Evolutionary conservation across 2,888 invertebrate genomes (phyloP).

Genomic region (Parnassius mnemosyne): DNA sequence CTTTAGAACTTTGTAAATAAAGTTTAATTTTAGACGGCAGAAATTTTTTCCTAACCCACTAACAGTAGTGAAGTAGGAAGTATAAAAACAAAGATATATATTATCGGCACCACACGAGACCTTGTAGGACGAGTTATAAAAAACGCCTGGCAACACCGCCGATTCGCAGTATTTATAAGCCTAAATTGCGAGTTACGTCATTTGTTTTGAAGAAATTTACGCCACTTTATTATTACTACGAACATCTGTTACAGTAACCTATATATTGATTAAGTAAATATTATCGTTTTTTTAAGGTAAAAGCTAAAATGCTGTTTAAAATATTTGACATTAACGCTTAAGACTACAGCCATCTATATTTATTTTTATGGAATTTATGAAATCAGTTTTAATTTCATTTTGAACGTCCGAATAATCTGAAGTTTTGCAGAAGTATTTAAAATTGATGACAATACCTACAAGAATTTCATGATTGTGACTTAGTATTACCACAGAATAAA

Average conservation of each 20-base stretch:
- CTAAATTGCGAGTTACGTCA: slow-evolving; percentile 14
- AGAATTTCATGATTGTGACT: too few relatives aligned
- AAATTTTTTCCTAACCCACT: slow-evolving; percentile 6
- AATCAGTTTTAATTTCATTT: too few relatives aligned
- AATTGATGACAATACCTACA: too few relatives aligned
- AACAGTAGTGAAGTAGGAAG: slow-evolving; percentile 19
- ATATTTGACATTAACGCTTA: too few relatives aligned
- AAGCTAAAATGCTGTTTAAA: too few relatives aligned
- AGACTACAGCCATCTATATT: too few relatives aligned
- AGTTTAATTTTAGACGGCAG: background rate
- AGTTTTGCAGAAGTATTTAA: too few relatives aligned
- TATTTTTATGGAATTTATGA: too few relatives aligned
- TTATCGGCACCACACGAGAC: slow-evolving; percentile 11
- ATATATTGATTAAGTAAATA: slow-evolving; percentile 10
- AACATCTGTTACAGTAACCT: slow-evolving; percentile 14
- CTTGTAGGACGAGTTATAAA: slow-evolving; percentile 11
- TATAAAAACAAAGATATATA: slow-evolving; percentile 19
- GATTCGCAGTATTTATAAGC: slow-evolving; percentile 13
- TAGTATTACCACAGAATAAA: too few relatives aligned
- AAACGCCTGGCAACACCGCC: slow-evolving; percentile 12
- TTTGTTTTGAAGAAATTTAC: slow-evolving; percentile 17
- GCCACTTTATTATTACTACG: slow-evolving; percentile 8
- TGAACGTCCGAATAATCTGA: too few relatives aligned
- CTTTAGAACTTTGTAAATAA: background rate
- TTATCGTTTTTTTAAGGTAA: background rate